Evolutionary conservation across 2,113 vertebrate genomes (phyloP), one percentile per base, ranked within the genome.

Genomic region (Myxocyprinus asiaticus): DNA sequence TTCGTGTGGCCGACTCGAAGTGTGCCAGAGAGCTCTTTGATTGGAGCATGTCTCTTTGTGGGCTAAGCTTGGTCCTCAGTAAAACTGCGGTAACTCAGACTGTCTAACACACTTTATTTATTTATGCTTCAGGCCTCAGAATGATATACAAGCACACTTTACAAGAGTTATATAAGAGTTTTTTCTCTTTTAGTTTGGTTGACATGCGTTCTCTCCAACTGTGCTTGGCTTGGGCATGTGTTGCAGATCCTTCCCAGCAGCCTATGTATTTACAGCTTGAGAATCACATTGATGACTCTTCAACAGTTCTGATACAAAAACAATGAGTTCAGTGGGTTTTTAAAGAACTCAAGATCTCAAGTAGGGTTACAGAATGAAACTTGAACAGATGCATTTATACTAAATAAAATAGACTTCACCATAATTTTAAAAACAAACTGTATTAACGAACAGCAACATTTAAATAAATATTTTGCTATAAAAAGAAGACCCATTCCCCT

Each of bases 1-100:
- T 83, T 85, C 76, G 45, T 45, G 85, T 56, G 84, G 88, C 89
- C 86, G 80, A 69, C 86, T 84, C 82, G 83, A 87, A 91, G 86
- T 79, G 59, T 87, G 86, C 77, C 83, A 72, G 78, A 83, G 66
- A 87, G 83, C 76, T 75, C 11, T 82, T 70, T 84, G 86, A 90
- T 84, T 89, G 89, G 88, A 78, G 72, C 48, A 81, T 67, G 76
- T 53, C 62, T 64, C 64, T 79, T 53, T 74, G 51, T 65, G 47
- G 56, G 12, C 44, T 6, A 69, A 42, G 17, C 22, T 33, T 44
- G 67, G 44, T 48, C 5, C 17, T 44, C 59, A 42, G 64, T 53
- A 68, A 77, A 78, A 56, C 22, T 33, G n/a, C 2, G 72, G 50
- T 15, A 69, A 61, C 78, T 56, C 78, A 76, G n/a, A 82, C 64